These are phyloP conservation scores for Vicugna pacos DNA, from an alignment of 2,113 vertebrate genomes.

Conservation along the genomic window DNA sequence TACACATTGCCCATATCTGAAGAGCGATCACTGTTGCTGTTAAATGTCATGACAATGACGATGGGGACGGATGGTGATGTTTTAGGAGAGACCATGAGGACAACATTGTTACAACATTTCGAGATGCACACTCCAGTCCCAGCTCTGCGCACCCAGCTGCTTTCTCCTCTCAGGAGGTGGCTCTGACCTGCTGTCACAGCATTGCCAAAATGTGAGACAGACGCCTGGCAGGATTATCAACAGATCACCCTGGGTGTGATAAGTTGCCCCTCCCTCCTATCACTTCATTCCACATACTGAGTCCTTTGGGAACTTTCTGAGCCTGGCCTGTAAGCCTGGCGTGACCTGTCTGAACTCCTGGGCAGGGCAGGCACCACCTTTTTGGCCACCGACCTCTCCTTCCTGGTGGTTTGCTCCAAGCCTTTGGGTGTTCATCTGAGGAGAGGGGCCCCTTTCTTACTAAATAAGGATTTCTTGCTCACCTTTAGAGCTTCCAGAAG, in stretches of 20 bases:
- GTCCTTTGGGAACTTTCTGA: not conserved
- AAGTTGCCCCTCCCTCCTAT: not conserved
- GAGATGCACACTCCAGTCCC: not conserved
- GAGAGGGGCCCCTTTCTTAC: not conserved
- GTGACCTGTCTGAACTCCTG: not conserved
- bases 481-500: not conserved
- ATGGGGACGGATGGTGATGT: not conserved
- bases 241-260: not conserved
- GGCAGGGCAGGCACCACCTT: not conserved
- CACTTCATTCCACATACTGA: not conserved
- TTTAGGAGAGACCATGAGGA: too few species aligned
- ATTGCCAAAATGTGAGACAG: not conserved
- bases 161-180: too few species aligned
- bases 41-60: not conserved
- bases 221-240: not conserved
- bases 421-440: not conserved
- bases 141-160: fast-evolving
- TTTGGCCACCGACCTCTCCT: not conserved
- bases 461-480: not conserved
- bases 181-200: not conserved
- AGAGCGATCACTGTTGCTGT: not conserved
- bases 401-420: not conserved
- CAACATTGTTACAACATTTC: too few species aligned
- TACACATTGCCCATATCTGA: not conserved
- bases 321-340: not conserved